Base-by-base conservation (phyloP, 2,797 vertebrate genomes). In the Cottoperca gobio region DNA sequence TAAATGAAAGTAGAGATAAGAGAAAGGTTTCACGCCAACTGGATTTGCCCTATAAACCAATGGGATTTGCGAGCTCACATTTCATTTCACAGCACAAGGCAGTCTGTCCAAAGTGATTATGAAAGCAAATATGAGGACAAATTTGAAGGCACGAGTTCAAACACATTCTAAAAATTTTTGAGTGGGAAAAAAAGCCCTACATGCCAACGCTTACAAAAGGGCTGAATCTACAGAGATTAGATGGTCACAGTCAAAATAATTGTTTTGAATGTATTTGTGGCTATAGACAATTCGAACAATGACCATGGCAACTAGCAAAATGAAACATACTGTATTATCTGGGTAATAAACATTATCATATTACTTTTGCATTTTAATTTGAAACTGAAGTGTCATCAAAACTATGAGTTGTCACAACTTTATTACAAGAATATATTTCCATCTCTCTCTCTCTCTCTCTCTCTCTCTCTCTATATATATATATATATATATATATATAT, bases 11-110 rank as follows among this genome's bases (percentile, higher is more conserved):
- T 19, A 64, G 48, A 70, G 73, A 84, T 73, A 77, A 76, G 71
- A 68, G 70, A 79, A 77, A 52, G 66, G 69, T 78, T 88, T 77
- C 39, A 17, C 40, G 79, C 68, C 70, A 81, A 55, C 65, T 55
- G 81, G 81, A 86, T 86, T 86, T 86, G 81, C 67, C 73, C 70
- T 55, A 43, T 78, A 90, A 87, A 79, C 86, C 81, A 78, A 54
- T 39, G 71, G 78, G 81, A 87, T 88, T 88, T 90, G 53, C 8
- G 13, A 76, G 65, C 66, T 82, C 78, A 72, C 53, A 75, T 88
- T 86, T 90, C 37, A 85, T 90, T 88, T 84, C 82, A 66, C 58
- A 52, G 76, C 65, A 52, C 54, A 86, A 81, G 78, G 79, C 69
- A 55, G 76, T 81, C 81, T 73, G 78, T 78, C 71, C 53, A 77